Percentiles rank a stretch among this genome's conserved stretches.
These are phyloP conservation scores for Drosophila teissieri DNA, from an alignment of 1,140 invertebrate genomes.

Conservation along the genomic window DNA sequence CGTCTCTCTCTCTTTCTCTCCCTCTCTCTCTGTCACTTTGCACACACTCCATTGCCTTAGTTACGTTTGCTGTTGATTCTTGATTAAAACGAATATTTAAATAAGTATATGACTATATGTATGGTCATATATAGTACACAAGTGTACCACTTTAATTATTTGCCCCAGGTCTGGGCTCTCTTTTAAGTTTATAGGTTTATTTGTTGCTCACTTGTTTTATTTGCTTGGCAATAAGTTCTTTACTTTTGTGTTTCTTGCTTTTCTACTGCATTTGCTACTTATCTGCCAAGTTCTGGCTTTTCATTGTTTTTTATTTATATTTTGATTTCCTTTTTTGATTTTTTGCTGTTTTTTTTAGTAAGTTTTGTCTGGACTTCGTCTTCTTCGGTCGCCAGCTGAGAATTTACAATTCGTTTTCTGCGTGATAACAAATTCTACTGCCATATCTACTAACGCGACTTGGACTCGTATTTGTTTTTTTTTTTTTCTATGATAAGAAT, in stretches of 20 bases:
- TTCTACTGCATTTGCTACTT: slow-evolving; percentile 13
- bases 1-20: not conserved
- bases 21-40: not conserved
- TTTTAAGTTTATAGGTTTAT: slow-evolving; percentile 8
- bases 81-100: slow-evolving; percentile 28
- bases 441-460: slow-evolving; percentile 47
- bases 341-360: slow-evolving; percentile 11
- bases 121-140: not conserved
- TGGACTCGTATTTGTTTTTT: slow-evolving; percentile 17
- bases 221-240: slow-evolving; percentile 2
- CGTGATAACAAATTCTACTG: slow-evolving; percentile 61
- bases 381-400: slow-evolving; percentile 23
- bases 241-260: slow-evolving; percentile 8
- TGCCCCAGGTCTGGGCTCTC: slow-evolving; percentile 40
- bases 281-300: slow-evolving; percentile 6
- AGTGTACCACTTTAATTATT: slow-evolving; percentile 32
- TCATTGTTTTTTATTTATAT: slow-evolving; percentile 12
- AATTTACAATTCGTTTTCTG: slow-evolving; percentile 39
- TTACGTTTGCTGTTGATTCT: slow-evolving; percentile 21
- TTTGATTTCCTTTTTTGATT: slow-evolving; percentile 27
- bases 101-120: not conserved
- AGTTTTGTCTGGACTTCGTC: slow-evolving; percentile 27
- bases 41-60: slow-evolving; percentile 17
- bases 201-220: slow-evolving; percentile 19
- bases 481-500: slow-evolving; percentile 48